A percentile compares a stretch with the other conserved stretches of the same genome.
phyloP scores from a whole-genome alignment of 2,888 invertebrate genomes.

The Sclerodermus sp. region DNA sequence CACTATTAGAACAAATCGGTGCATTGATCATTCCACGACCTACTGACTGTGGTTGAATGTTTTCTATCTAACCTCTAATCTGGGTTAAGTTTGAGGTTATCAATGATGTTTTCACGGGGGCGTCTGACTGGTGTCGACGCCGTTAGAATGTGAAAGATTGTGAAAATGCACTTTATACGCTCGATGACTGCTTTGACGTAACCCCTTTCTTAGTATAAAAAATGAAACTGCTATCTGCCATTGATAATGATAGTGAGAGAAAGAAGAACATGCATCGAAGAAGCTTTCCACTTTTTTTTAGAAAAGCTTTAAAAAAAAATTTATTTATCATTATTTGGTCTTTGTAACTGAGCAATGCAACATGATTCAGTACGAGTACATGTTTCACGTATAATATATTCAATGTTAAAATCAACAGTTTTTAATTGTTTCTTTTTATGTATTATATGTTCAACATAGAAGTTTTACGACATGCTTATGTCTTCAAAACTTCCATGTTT shows the following conservation, averaged over 20 bases:
- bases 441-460: not conserved
- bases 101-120: not conserved
- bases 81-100: slow-evolving; percentile 4
- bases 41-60: not conserved
- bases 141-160: not conserved
- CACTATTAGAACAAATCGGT: not conserved
- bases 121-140: not conserved
- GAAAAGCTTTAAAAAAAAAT: too few relatives aligned
- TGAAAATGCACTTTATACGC: not conserved
- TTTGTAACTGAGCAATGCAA: not conserved
- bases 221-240: not conserved
- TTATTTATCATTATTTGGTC: not conserved
- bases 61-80: not conserved
- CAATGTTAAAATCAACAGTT: not conserved
- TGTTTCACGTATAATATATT: too few relatives aligned
- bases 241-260: not conserved
- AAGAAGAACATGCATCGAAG: not conserved
- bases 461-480: too few relatives aligned
- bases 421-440: not conserved
- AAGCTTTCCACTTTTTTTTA: too few relatives aligned
- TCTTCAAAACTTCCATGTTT: too few relatives aligned
- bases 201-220: not conserved
- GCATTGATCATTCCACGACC: not conserved
- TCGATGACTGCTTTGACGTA: not conserved
- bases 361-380: too few relatives aligned